Base-by-base conservation (phyloP, 2,113 vertebrate genomes). In the Pteropus alecto region DNA sequence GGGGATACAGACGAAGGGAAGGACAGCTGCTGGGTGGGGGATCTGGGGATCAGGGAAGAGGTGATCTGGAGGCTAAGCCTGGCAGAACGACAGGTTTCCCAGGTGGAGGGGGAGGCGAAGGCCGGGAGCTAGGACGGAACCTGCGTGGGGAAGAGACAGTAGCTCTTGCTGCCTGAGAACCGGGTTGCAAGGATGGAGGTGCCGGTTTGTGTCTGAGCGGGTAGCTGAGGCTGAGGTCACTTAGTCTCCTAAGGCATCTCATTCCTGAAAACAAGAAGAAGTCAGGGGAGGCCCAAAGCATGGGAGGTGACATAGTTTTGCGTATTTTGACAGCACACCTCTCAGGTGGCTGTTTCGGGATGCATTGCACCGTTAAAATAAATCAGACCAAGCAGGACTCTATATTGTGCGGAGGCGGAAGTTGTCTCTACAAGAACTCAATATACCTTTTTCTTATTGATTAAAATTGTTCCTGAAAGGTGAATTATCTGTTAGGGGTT, bases 111-210 rank as follows among this genome's bases (percentile, higher is more conserved):
- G 54, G 12, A 54, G 1, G 19, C 11, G 22, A 16, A 63, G 70
- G 7, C 30, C 35, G 21, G 63, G 33, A 43, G 60, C 28, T 0
- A 2, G 48, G 93, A 21, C 7, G 1, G 28, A 22, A 3, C 18
- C 5, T n/a, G 16, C 4, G 2, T 7, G 16, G 74, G 79, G 46
- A 54, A 60, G 58, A 58, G 19, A 18, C 13, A 2, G 8, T 6
- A 16, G 22, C 24, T 51, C 16, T 3, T 35, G 5, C 24, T 28
- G 16, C 30, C 8, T 1, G 7, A 13, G 3, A 6, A 0, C 6
- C 6, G 48, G 22, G 7, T 14, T 5, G 30, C 24, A 33, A 26
- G 68, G 43, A 18, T 6, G 22, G 60, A 35, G 12, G 24, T 30
- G 22, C 0, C 7, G 6, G 8, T 5, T 5, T 0, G 19, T 13